Percentiles rank a stretch among this genome's conserved stretches.
phyloP scores from a whole-genome alignment of 2,888 invertebrate species.

The Aphidius colemani region DNA sequence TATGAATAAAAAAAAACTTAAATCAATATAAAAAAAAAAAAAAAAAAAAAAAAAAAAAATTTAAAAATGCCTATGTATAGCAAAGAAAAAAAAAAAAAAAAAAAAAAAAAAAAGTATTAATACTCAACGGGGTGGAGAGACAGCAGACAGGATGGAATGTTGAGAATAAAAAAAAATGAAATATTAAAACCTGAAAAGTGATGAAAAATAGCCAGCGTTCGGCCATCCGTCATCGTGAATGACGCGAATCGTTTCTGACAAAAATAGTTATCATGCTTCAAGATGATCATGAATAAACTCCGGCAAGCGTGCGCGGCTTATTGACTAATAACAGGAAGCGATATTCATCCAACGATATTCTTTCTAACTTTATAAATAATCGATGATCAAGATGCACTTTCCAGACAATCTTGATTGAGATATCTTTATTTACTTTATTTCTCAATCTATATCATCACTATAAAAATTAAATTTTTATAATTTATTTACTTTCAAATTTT shows the following conservation, averaged over 20 bases:
- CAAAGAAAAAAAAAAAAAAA: too few relatives aligned
- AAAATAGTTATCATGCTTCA: conserved; percentile 35
- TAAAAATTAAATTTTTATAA: background rate
- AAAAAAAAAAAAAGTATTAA: too few relatives aligned
- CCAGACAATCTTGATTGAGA: conserved; percentile 25
- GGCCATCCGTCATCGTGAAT: conserved; percentile 30
- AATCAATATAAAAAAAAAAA: background rate
- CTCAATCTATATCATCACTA: conserved; percentile 18
- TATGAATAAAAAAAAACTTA: conserved; percentile 23
- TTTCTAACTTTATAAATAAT: conserved; percentile 23
- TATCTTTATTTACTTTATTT: conserved; percentile 12
- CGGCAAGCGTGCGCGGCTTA: conserved; percentile 32
- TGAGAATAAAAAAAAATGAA: too few relatives aligned
- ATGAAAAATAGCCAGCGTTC: conserved; percentile 22
- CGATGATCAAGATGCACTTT: conserved; percentile 23
- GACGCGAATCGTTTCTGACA: conserved; percentile 26
- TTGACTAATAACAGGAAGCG: conserved; percentile 26
- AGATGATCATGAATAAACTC: conserved; percentile 46
- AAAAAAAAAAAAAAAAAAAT: too few relatives aligned
- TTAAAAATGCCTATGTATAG: too few relatives aligned
- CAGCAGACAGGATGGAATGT: too few relatives aligned
- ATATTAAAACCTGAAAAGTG: background rate
- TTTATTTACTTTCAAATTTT: background rate
- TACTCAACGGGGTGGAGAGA: too few relatives aligned
- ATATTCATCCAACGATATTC: conserved; percentile 12